A percentile compares a stretch with the other conserved stretches of the same genome.
Evolutionary conservation across 2,888 invertebrate genomes (phyloP).

Genomic region (Hedya salicella): DNA sequence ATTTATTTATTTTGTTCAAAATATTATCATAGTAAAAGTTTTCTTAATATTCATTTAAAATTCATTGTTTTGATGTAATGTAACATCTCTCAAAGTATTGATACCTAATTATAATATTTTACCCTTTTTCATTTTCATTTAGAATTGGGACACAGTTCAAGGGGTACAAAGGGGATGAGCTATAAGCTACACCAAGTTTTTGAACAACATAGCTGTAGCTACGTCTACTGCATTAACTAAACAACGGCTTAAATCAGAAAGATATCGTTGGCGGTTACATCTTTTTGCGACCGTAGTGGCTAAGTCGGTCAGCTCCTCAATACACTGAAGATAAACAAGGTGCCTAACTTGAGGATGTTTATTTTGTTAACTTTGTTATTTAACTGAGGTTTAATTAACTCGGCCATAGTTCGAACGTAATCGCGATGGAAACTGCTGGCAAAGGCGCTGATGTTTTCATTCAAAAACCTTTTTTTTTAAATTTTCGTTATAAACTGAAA

Average conservation of each 20-base stretch:
- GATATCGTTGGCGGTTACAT: not conserved
- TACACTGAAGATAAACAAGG: slow-evolving; percentile 10
- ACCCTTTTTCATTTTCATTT: no score
- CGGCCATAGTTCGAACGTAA: not conserved
- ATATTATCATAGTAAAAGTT: no score
- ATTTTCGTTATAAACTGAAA: no score
- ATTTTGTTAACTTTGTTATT: slow-evolving; percentile 21
- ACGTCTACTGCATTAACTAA: not conserved
- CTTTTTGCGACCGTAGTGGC: not conserved
- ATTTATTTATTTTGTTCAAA: no score
- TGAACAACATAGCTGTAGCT: not conserved
- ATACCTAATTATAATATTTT: no score
- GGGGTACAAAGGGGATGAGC: not conserved
- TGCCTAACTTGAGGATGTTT: slow-evolving; percentile 13
- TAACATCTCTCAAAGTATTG: no score
- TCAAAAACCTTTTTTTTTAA: no score
- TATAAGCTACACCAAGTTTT: not conserved
- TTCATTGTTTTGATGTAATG: no score
- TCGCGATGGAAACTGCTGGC: no score
- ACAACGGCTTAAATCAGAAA: not conserved
- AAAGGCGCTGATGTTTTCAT: no score
- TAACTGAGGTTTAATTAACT: slow-evolving; percentile 18
- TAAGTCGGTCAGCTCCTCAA: slow-evolving; percentile 17
- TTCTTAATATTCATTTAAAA: no score
- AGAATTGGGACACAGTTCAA: no score